Conservation (phyloP, 2,113 vertebrate species). For the Barbus barbus region DNA sequence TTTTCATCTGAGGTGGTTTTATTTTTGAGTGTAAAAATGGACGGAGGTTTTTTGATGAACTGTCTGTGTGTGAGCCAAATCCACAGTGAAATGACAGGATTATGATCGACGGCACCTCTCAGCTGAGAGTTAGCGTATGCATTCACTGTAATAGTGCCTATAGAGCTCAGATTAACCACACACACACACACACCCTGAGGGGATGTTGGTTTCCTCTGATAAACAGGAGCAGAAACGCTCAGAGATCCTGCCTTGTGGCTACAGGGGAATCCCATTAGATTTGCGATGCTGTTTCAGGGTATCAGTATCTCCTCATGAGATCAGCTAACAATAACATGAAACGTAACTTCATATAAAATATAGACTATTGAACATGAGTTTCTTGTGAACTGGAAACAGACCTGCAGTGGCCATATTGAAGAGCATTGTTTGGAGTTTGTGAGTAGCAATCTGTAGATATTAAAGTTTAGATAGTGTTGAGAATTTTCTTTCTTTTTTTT, state of each 20-base stretch:
- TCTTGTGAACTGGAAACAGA: background rate
- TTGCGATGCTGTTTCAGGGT: background rate
- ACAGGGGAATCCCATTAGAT: constrained; percentile 20
- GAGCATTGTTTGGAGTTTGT: no score
- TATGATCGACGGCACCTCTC: background rate
- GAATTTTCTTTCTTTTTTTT: no score
- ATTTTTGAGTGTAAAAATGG: background rate
- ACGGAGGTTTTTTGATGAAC: background rate
- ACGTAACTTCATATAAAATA: background rate
- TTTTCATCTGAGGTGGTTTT: background rate
- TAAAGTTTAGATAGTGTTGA: background rate
- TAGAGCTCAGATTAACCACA: background rate
- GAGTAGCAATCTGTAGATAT: background rate
- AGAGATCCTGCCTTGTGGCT: constrained; percentile 36
- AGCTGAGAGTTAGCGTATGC: background rate
- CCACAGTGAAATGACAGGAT: constrained; percentile 18
- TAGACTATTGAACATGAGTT: background rate
- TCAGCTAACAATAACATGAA: background rate
- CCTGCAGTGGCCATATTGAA: background rate
- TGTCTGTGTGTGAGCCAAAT: background rate
- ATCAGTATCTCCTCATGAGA: background rate
- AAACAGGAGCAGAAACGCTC: constrained; percentile 29
- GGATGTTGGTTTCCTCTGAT: constrained; percentile 52
- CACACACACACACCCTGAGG: constrained; percentile 39
- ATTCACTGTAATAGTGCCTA: background rate